Percentiles rank a stretch among this genome's conserved stretches.
These are phyloP conservation scores for Tragelaphus strepsiceros DNA, from an alignment of 2,113 vertebrate species.

Conservation along the genomic window DNA sequence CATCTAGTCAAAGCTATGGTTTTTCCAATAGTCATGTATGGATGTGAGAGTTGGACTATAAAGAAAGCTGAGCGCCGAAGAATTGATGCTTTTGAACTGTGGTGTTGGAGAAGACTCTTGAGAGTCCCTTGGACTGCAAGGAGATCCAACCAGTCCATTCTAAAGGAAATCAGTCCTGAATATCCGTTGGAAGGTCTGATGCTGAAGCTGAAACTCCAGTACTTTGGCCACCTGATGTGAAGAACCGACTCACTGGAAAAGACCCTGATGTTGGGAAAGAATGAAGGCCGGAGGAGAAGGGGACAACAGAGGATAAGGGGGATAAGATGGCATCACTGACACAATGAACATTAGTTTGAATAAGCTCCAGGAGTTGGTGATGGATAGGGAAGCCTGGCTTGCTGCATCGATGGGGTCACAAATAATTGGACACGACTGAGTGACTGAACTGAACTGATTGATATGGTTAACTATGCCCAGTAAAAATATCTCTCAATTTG, in stretches of 20 bases:
- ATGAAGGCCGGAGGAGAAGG: neutral
- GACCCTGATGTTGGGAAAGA: neutral
- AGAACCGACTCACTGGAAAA: neutral
- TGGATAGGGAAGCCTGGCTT: neutral
- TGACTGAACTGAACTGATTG: neutral
- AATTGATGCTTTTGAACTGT: neutral
- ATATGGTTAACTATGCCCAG: neutral
- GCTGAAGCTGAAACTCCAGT: neutral
- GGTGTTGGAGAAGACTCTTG: neutral
- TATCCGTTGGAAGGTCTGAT: neutral
- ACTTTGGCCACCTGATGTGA: neutral
- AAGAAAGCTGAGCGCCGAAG: rapidly evolving
- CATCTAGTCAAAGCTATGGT: neutral
- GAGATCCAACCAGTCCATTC: neutral
- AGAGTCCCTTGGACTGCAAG: neutral
- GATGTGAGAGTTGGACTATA: neutral
- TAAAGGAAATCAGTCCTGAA: neutral
- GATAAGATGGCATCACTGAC: neutral
- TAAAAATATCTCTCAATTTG: neutral
- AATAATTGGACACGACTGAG: neutral
- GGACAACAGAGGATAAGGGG: neutral
- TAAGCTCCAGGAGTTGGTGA: neutral
- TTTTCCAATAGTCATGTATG: neutral
- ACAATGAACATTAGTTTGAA: neutral
- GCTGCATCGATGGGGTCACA: neutral